phyloP scores from a whole-genome alignment of 2,797 vertebrate species.

The Lagocephalus sceleratus region DNA sequence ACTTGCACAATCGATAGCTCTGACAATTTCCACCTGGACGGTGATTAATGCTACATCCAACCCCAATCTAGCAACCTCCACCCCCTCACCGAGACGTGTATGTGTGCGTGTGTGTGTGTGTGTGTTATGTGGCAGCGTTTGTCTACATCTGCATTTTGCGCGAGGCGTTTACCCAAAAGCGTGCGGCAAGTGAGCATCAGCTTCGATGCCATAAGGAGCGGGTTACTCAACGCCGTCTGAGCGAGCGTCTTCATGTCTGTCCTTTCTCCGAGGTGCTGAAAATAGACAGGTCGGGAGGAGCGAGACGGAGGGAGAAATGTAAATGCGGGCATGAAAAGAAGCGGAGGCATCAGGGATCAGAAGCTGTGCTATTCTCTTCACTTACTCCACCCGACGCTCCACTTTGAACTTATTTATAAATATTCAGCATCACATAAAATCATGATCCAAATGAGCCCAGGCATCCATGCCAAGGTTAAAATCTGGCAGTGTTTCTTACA shows the following conservation, averaged over 20 bases:
- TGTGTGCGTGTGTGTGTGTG: conserved; percentile 18
- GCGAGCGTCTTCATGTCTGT: conserved; percentile 41
- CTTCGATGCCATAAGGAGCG: conserved; percentile 31
- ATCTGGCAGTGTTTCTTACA: conserved; percentile 59
- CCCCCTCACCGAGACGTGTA: conserved; percentile 35
- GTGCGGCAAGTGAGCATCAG: conserved; percentile 2
- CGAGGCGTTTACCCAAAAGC: no score
- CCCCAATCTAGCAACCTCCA: conserved; percentile 65
- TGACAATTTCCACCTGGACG: conserved; percentile 91
- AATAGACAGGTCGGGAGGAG: conserved; percentile 66
- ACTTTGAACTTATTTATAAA: conserved; percentile 78
- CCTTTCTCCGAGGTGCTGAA: conserved; percentile 57
- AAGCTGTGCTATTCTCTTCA: conserved; percentile 66
- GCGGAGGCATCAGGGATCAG: conserved; percentile 68
- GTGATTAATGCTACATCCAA: conserved; percentile 86
- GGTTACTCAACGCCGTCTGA: conserved; percentile 37
- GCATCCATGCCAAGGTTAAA: conserved; percentile 75
- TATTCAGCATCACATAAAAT: conserved; percentile 73
- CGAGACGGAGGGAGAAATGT: conserved; percentile 62
- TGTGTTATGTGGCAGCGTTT: conserved; percentile 71
- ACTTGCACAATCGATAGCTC: conserved; percentile 91
- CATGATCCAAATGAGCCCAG: conserved; percentile 71
- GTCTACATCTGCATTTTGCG: conserved; percentile 14
- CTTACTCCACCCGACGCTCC: conserved; percentile 70
- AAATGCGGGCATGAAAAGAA: conserved; percentile 69